Evolutionary conservation across 2,888 invertebrate genomes (phyloP), one percentile per base, ranked within the genome.

Genomic region (Pyrrhopygopsis socrates): DNA sequence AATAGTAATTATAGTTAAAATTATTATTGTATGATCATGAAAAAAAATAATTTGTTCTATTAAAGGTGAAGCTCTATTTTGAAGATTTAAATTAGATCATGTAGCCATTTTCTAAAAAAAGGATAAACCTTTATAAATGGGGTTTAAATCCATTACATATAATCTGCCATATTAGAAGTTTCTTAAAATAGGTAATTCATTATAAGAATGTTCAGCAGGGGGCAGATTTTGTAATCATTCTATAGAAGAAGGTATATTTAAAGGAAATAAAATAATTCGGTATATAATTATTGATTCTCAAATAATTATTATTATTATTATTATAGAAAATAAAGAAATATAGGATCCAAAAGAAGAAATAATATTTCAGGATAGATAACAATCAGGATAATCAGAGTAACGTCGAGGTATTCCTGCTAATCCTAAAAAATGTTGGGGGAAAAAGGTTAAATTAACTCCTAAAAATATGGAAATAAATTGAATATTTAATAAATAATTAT

Each of bases 391-490:
- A 96, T 99, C 99, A 4, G 99, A 98, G 76, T 99, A 99, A 86
- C 99, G 99, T 81, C 99, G 99, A 70, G 99, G 99, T 97, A 99
- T 99, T 0, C 97, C 96, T 0, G 97, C 96, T 95, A 97, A 94
- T 0, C 97, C 97, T 96, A 97, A 94, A 94, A 99, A 99, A 97
- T 99, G 99, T 98, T 99, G 99, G 0, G 99, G 99, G n/a, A 99
- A 99, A 96, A 99, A 99, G 0, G 99, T 99, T 98, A 99, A 95
- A 97, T 99, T 99, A 92, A 99, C 99, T 84, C 99, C 99, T 98
- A 99, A 96, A 98, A 99, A n/a, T n/a, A n/a, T n/a, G n/a, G n/a
- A n/a, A n/a, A n/a, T n/a, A n/a, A n/a, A n/a, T n/a, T n/a, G n/a
- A n/a, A n/a, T n/a, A n/a, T n/a, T n/a, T n/a, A n/a, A n/a, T n/a